Evolutionary conservation across 2,797 vertebrate species (phyloP), one percentile per base, ranked within the genome.

Genomic region (Siniperca scherzeri): DNA sequence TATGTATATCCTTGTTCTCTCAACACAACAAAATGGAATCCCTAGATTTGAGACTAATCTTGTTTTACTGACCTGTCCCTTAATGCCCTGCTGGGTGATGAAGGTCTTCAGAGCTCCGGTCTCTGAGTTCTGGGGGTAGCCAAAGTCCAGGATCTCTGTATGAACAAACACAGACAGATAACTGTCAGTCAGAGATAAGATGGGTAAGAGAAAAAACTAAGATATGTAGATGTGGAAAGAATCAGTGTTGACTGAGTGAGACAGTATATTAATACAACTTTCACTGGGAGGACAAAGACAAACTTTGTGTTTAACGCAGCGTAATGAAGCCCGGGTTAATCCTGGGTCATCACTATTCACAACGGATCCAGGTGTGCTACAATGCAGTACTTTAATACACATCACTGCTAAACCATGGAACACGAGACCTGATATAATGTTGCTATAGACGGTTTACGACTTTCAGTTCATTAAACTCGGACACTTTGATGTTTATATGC

Each of bases 101-200:
- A 99, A 99, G 68, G 98, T 99, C 96, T 99, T 99, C 95, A 99
- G 95, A 2, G 99, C 98, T 27, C 98, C 99, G 0, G 98, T 99
- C 96, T 99, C 99, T 13, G 99, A 99, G 92, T 99, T 99, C 94
- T 99, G 99, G 88, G 99, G 99, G 90, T 99, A 99, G 76, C 99
- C 99, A 94, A 99, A 99, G 90, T 99, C 99, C 95, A 99, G 95
- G 93, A 99, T 99, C 96, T 99, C 99, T 99, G 95, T 19, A 89
- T 61, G 70, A 80, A 85, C 86, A 93, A 84, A 85, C 65, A 91
- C 13, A 71, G 70, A 78, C 62, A 78, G 83, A 87, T 57, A 82
- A 85, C 57, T 0, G 33, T 65, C 4, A 2, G 69, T 73, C 2
- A 59, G 61, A 76, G 92, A 88, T 92, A 84, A 90, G 79, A 70